Evolutionary conservation across 2,888 invertebrate species (phyloP), one percentile per base, ranked within the genome.

Genomic region (Zygaena filipendulae): DNA sequence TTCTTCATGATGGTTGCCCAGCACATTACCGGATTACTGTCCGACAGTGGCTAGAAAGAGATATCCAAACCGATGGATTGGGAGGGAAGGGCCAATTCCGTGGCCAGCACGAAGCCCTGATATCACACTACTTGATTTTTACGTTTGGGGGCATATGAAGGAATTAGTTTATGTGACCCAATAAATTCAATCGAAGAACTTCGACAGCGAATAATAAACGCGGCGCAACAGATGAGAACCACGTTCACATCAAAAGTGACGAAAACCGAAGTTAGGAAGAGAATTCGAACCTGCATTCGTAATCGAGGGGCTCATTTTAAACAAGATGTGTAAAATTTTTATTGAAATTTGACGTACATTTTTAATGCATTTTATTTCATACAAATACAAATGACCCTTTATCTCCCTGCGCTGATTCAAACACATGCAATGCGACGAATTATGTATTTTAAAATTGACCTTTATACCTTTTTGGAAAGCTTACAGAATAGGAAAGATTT

Each of bases 81-180:
- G 31, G 14, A 13, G 23, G 20, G 27, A 13, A 12, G 31, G 31
- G 13, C 27, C 31, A 12, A 22, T 23, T 8, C 31, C 27, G 8
- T 27, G 32, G 32, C 27, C 32, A 3, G 32, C 16, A 18, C 20
- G 32, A 10, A 27, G 21, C 16, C 32, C 27, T n/a, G 27, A 32
- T 20, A 19, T 25, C 8, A 25, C 25, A 11, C 25, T 13, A 14
- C 19, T 28, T 13, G 28, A 32, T 10, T 32, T 25, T 27, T 28
- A 27, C 16, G 9, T 23, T 16, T 26, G 27, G 27, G 27, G 23
- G 13, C 20, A n/a, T 29, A 21, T 11, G n/a, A 29, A 24, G 24
- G 24, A 29, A 13, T 11, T 23, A 20, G 29, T 29, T 23, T 29
- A 23, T 13, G 23, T 20, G n/a, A 11, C 21, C 21, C 21, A 9